Evolutionary conservation across 2,888 invertebrate genomes (phyloP), one percentile per base, ranked within the genome.

Genomic region (Smittia aterrima): DNA sequence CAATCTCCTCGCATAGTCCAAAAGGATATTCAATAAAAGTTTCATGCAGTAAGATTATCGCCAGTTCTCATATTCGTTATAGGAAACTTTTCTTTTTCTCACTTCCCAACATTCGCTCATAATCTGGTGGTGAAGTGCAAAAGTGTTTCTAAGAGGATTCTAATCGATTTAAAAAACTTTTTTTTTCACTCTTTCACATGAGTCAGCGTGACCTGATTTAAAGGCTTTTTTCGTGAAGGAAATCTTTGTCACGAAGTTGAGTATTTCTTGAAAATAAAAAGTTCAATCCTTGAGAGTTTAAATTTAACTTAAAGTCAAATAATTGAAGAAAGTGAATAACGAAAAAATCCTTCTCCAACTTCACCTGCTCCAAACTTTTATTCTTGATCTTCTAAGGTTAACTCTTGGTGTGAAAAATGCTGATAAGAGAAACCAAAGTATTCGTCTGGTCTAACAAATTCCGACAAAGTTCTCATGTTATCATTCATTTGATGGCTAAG

Each of bases 11-110:
- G n/a, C 16, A 6, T n/a, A 47, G 47, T n/a, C n/a, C 16, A 6
- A 58, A 18, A 38, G 16, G 18, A 67, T 41, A 32, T 67, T 67
- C 67, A 67, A 67, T 66, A 32, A 58, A 24, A 58, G 18, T 62
- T 62, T 58, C 24, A 11, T 66, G 32, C 25, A 32, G 25, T 62
- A 25, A 25, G 62, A 62, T 62, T 62, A 62, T 62, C 62, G 3
- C 32, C 32, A 3, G 9, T 32, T 9, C 32, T 32, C 32, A 32
- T 3, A 47, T 47, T 47, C 47, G 11, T 47, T n/a, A n/a, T 47
- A 47, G 47, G 9, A 47, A 47, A 47, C n/a, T 13, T n/a, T 47
- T 47, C 32, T 32, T 32, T 32, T n/a, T 13, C 4, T 58, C 13
- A 20, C 4, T 4, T 6, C 13, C 7, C 1, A 7, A 58, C 58